Percentiles rank a stretch among this genome's conserved stretches.
phyloP scores from a whole-genome alignment of 2,888 invertebrate genomes.

The Resseliella maxima region DNA sequence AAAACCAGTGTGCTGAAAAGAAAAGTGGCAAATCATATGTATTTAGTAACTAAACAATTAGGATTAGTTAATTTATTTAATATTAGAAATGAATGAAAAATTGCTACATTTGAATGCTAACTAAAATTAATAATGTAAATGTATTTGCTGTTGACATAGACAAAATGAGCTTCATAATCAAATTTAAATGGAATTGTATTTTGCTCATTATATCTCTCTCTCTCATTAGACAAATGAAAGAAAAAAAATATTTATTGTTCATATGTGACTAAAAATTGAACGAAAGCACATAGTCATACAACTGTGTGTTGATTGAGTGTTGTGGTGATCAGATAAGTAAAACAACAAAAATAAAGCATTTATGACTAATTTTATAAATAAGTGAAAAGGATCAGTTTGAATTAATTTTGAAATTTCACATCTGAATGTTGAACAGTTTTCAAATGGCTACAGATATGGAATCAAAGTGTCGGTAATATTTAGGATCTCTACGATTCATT shows the following conservation, averaged over 20 bases:
- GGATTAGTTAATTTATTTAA: conserved; percentile 10
- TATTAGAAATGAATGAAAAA: neutral
- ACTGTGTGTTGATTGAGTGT: neutral
- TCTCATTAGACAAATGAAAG: neutral
- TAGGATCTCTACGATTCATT: neutral
- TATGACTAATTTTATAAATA: neutral
- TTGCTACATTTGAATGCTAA: conserved; percentile 17
- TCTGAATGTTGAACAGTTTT: neutral
- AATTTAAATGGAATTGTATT: neutral
- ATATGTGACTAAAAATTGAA: conserved; percentile 31
- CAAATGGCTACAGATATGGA: too few species aligned
- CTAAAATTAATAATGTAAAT: neutral
- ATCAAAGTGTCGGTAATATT: too few species aligned
- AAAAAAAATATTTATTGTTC: neutral
- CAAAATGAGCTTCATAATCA: neutral
- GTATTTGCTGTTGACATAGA: neutral
- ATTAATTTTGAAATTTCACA: neutral
- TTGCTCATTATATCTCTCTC: neutral
- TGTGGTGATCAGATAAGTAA: neutral
- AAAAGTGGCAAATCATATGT: neutral
- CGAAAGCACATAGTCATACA: too few species aligned
- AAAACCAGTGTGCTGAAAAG: too few species aligned
- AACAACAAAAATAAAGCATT: neutral
- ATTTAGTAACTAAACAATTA: neutral
- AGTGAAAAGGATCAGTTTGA: neutral